Evolutionary conservation across 2,888 invertebrate species (phyloP), one percentile per base, ranked within the genome.

Genomic region (Homarus gammarus): DNA sequence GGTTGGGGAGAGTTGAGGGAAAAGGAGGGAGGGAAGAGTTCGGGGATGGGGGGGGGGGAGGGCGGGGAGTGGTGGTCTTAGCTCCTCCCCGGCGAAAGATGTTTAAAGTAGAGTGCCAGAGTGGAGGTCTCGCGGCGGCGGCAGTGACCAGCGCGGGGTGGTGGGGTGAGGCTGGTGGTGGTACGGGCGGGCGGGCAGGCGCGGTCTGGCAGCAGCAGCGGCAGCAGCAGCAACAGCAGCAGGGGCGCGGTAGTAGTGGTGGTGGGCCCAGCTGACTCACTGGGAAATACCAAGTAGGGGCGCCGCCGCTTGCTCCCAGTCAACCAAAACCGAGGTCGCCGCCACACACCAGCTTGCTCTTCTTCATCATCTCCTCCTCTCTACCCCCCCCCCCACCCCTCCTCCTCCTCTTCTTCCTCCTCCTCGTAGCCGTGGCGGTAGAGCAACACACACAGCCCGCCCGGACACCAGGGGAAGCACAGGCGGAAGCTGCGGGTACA

Each of bases 21-120:
- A 27, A n/a, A n/a, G 31, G 72, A 51, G 44, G 12, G 51, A 33
- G 83, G 40, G 56, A 49, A 84, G 51, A n/a, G n/a, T n/a, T n/a
- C n/a, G n/a, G n/a, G n/a, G n/a, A n/a, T n/a, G n/a, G n/a, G n/a
- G n/a, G n/a, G n/a, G n/a, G 36, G 64, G 40, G 68, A 72, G 68
- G 49, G 64, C 33, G 38, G 64, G 78, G 70, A 18, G 68, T 22
- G 68, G 38, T 22, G 51, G 75, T 77, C 56, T 72, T 78, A 38
- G 36, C 72, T 79, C 86, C 79, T 72, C 72, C 79, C 79, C 27
- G 79, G 64, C 72, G 68, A 79, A 87, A 79, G 79, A 72, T 70
- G 70, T 79, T 87, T 87, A 87, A 87, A 87, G 86, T 79, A 87
- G 86, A 87, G 86, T 87, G 86, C 56, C 84, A 78, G 86, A 79